Evolutionary conservation across 2,797 vertebrate species (phyloP).

Genomic region (Lemur catta): DNA sequence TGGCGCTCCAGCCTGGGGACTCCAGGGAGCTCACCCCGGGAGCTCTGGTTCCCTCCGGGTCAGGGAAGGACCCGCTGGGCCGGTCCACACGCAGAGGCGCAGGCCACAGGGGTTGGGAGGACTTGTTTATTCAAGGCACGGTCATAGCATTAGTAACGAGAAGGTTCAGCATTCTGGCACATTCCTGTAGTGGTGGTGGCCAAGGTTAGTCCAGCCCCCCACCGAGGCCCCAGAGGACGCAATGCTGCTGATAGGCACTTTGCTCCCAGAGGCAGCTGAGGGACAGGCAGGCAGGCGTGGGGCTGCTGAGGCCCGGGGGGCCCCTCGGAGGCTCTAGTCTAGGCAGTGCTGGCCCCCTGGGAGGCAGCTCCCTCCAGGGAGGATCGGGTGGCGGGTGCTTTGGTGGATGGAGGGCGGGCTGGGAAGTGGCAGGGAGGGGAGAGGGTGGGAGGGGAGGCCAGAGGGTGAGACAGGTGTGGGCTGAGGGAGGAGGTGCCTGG

Average conservation of each 20-base stretch:
- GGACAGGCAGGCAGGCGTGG: slow-evolving; percentile 18
- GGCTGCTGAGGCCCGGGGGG: background rate
- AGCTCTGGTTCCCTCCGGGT: background rate
- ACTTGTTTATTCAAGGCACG: slow-evolving; percentile 87
- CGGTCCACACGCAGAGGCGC: background rate
- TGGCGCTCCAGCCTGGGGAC: too few relatives aligned
- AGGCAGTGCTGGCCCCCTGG: background rate
- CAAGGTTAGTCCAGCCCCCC: slow-evolving; percentile 69
- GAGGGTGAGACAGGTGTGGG: background rate
- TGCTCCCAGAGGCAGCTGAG: slow-evolving; percentile 67
- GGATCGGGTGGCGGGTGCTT: background rate
- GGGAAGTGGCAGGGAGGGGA: background rate
- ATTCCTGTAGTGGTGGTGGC: slow-evolving; percentile 80
- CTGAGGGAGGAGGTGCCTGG: background rate
- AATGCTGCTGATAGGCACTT: slow-evolving; percentile 80
- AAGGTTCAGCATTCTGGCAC: slow-evolving; percentile 84
- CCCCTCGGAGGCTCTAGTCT: background rate
- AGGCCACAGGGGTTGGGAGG: slow-evolving; percentile 58
- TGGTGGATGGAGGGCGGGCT: background rate
- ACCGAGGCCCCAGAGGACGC: slow-evolving; percentile 54
- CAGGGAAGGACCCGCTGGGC: background rate
- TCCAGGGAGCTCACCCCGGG: background rate
- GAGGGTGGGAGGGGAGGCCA: background rate
- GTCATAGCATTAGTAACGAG: slow-evolving; percentile 84
- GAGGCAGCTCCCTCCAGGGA: slow-evolving; percentile 5